A percentile compares a stretch with the other conserved stretches of the same genome.
Conservation (phyloP, 2,888 invertebrate genomes). For the Pseudococcus viburni region DNA sequence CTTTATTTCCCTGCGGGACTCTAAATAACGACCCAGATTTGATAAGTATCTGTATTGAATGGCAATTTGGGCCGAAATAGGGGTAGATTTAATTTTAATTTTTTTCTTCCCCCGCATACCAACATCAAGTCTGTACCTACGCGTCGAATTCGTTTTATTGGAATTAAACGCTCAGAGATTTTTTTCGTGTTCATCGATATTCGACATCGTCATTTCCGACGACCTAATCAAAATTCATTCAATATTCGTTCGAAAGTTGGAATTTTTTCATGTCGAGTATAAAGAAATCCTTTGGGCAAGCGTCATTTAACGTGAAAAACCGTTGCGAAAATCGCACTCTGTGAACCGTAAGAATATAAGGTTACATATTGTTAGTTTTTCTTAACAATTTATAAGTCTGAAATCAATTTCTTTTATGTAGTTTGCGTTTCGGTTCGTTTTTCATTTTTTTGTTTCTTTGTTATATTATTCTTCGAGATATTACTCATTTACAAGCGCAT, state of each 20-base stretch:
- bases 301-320: slow-evolving; percentile 24
- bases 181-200: not conserved
- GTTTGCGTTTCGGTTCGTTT: not conserved
- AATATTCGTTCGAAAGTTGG: not conserved
- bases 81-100: slow-evolving; percentile 45
- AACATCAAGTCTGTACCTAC: slow-evolving; percentile 6
- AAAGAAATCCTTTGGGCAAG: slow-evolving; percentile 15
- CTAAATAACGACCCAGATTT: slow-evolving; percentile 36
- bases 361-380: not conserved
- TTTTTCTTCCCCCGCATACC: not conserved
- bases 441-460: not conserved
- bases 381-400: not conserved
- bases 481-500: slow-evolving; percentile 5
- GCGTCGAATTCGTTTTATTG: not conserved
- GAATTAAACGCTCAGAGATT: not conserved
- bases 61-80: slow-evolving; percentile 31
- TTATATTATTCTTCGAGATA: not conserved
- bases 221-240: slow-evolving; percentile 25
- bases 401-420: not conserved
- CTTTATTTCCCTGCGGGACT: slow-evolving; percentile 1
- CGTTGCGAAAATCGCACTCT: not conserved
- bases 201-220: not conserved
- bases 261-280: not conserved
- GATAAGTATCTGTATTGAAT: slow-evolving; percentile 45
- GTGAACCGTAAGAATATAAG: not conserved